Percentiles rank a stretch among this genome's conserved stretches.
Conservation (phyloP, 2,888 invertebrate species). For the Spisula solida region DNA sequence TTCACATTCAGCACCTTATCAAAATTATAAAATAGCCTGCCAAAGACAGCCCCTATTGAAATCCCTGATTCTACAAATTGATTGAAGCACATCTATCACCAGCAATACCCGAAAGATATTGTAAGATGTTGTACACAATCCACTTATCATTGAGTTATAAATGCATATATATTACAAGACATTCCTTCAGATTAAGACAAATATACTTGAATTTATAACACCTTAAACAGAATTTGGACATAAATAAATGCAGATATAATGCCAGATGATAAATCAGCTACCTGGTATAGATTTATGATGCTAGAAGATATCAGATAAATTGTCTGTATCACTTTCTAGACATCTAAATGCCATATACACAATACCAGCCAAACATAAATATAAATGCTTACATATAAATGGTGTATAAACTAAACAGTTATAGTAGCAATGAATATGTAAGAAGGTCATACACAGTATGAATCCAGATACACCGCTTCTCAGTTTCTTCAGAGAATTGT, state of each 20-base stretch:
- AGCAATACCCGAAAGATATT: no score
- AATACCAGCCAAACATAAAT: neutral
- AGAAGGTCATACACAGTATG: neutral
- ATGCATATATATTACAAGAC: neutral
- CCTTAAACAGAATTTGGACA: neutral
- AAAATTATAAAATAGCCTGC: no score
- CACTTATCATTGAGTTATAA: neutral
- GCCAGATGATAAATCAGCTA: neutral
- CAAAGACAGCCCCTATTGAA: no score
- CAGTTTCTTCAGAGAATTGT: no score
- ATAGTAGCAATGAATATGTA: neutral
- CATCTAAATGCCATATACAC: neutral
- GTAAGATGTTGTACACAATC: neutral
- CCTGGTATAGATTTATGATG: neutral
- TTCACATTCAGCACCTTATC: no score
- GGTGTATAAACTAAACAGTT: neutral
- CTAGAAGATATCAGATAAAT: neutral
- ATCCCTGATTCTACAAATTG: no score
- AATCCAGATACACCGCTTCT: neutral
- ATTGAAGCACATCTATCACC: no score
- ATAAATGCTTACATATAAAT: neutral
- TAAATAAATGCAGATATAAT: conserved; percentile 5
- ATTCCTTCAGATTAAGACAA: neutral
- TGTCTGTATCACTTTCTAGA: neutral
- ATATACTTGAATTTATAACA: neutral